phyloP scores from a whole-genome alignment of 2,113 vertebrate genomes.

The Megaptera novaeangliae region DNA sequence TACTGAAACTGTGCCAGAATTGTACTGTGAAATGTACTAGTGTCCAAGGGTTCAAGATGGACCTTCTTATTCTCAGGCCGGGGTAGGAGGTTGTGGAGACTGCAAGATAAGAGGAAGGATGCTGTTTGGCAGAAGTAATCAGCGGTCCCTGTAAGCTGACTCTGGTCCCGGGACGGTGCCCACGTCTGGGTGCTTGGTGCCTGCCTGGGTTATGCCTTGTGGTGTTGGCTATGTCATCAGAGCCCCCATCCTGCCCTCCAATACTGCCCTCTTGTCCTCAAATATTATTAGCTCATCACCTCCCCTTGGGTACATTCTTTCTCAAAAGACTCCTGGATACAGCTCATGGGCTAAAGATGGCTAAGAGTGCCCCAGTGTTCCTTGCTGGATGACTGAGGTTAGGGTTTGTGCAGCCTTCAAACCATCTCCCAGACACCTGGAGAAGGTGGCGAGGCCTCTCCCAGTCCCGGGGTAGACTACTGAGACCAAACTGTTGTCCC shows the following conservation, averaged over 20 bases:
- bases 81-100: background rate
- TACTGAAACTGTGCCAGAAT: background rate
- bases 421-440: background rate
- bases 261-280: background rate
- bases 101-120: background rate
- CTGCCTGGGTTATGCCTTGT: background rate
- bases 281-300: background rate
- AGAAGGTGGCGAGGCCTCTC: background rate
- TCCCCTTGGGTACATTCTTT: background rate
- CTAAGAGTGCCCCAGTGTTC: background rate
- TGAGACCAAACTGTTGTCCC: background rate
- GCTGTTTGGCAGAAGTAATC: accelerated
- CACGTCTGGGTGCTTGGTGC: background rate
- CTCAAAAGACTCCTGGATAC: background rate
- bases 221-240: background rate
- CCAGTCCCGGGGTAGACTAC: accelerated
- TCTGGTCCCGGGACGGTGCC: background rate
- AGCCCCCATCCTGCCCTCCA: background rate
- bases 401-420: background rate
- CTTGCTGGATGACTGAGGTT: background rate
- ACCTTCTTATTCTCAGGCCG: background rate
- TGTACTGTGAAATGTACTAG: background rate
- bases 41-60: background rate
- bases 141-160: accelerated
- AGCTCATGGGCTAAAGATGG: background rate